Evolutionary conservation across 2,113 vertebrate genomes (phyloP).

Genomic region (Urocitellus parryii): DNA sequence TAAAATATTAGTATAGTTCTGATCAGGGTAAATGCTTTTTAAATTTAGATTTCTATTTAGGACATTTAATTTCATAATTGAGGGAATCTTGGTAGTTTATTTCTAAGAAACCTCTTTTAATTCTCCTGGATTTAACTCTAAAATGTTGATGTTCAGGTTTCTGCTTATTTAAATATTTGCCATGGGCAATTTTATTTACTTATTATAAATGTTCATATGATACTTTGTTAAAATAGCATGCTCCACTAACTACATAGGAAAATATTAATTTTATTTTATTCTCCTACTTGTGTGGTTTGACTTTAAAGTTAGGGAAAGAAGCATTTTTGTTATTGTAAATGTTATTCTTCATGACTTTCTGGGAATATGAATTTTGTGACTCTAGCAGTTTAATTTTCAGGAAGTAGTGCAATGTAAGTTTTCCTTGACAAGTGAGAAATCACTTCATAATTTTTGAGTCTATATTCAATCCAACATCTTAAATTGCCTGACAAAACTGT

Average conservation of each 20-base stretch:
- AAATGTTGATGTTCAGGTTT: not conserved
- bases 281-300: not conserved
- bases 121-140: not conserved
- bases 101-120: not conserved
- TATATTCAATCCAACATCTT: slow-evolving; percentile 56
- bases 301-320: not conserved
- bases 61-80: not conserved
- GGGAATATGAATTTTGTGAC: slow-evolving; percentile 15
- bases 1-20: not conserved
- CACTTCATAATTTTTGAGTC: slow-evolving; percentile 46
- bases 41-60: not conserved
- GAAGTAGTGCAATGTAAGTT: slow-evolving; percentile 53
- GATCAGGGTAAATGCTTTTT: not conserved
- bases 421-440: slow-evolving; percentile 73
- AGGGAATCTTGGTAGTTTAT: not conserved
- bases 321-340: not conserved
- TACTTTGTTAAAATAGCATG: not conserved
- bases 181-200: not conserved
- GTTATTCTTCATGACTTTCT: not conserved
- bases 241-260: not conserved
- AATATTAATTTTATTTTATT: not conserved
- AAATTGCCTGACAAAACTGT: slow-evolving; percentile 70
- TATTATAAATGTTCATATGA: not conserved
- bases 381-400: slow-evolving; percentile 58
- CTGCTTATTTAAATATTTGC: not conserved